A percentile compares a stretch with the other conserved stretches of the same genome.
These are phyloP conservation scores for Phyllostomus discolor DNA, from an alignment of 2,113 vertebrate genomes.

Conservation along the genomic window DNA sequence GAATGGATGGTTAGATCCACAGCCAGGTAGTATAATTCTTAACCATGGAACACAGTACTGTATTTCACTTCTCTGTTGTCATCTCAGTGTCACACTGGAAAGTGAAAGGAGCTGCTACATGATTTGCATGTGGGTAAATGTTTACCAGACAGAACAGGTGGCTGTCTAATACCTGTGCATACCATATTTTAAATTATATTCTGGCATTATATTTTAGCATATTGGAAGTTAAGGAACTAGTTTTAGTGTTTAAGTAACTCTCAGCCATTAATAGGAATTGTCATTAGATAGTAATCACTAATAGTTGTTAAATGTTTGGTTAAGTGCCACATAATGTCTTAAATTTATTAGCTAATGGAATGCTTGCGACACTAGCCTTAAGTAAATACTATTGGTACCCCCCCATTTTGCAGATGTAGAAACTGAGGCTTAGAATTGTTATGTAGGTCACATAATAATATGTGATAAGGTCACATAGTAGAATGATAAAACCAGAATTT, in stretches of 20 bases:
- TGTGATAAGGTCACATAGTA: background rate
- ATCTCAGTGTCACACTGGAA: background rate
- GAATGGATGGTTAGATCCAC: background rate
- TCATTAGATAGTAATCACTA: background rate
- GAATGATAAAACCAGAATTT: conserved; percentile 16
- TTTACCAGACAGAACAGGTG: background rate
- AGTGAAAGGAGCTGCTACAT: background rate
- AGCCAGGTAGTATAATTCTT: background rate
- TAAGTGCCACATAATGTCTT: background rate
- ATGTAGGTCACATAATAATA: background rate
- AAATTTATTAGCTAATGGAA: background rate
- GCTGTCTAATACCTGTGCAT: background rate
- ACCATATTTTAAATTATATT: background rate
- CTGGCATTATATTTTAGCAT: background rate
- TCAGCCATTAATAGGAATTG: conserved; percentile 4
- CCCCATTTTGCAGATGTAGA: conserved; percentile 25
- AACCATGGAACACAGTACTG: background rate
- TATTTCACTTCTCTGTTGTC: conserved; percentile 17
- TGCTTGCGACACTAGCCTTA: background rate
- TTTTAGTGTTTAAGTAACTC: background rate
- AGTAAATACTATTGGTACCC: background rate
- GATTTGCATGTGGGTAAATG: conserved; percentile 28
- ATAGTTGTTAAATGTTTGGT: background rate
- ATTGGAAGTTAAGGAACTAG: background rate
- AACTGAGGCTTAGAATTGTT: conserved; percentile 6